A percentile compares a stretch with the other conserved stretches of the same genome.
Evolutionary conservation across 1,140 invertebrate species (phyloP).

Genomic region (Papilio polyxenes): DNA sequence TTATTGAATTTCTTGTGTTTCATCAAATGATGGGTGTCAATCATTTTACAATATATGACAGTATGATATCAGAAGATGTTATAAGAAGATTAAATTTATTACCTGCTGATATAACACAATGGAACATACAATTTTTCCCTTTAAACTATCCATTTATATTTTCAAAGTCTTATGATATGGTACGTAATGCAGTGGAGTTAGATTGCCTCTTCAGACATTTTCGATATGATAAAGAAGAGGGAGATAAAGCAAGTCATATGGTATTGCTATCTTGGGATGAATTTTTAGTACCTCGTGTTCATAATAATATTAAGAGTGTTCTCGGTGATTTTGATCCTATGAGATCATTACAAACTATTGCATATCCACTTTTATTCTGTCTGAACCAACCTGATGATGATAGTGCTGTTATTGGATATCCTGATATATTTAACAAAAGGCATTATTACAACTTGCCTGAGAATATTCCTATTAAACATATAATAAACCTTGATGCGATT

Average conservation of each 20-base stretch:
- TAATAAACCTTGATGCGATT: constrained; percentile 77
- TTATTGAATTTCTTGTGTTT: constrained; percentile 82
- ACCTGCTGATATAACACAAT: constrained; percentile 78
- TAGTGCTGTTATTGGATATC: constrained; percentile 72
- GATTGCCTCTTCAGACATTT: constrained; percentile 84
- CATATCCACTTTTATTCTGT: constrained; percentile 72
- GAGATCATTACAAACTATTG: constrained; percentile 61
- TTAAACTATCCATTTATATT: constrained; percentile 80
- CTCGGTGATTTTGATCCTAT: constrained; percentile 72
- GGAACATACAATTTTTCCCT: constrained; percentile 80
- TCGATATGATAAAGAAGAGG: constrained; percentile 73
- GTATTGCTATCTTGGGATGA: constrained; percentile 84
- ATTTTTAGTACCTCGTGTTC: constrained; percentile 83
- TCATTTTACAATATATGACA: constrained; percentile 81
- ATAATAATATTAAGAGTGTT: constrained; percentile 75
- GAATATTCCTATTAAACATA: constrained; percentile 58
- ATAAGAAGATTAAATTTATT: constrained; percentile 79
- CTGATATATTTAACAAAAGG: constrained; percentile 76
- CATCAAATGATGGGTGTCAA: constrained; percentile 81
- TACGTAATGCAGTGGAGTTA: constrained; percentile 81
- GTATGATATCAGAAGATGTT: constrained; percentile 80
- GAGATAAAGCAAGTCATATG: constrained; percentile 79
- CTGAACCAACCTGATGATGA: constrained; percentile 78
- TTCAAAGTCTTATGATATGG: constrained; percentile 73
- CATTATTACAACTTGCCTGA: constrained; percentile 73